Evolutionary conservation across 2,888 invertebrate genomes (phyloP), one percentile per base, ranked within the genome.

Genomic region (Hirtodrosophila duncani): DNA sequence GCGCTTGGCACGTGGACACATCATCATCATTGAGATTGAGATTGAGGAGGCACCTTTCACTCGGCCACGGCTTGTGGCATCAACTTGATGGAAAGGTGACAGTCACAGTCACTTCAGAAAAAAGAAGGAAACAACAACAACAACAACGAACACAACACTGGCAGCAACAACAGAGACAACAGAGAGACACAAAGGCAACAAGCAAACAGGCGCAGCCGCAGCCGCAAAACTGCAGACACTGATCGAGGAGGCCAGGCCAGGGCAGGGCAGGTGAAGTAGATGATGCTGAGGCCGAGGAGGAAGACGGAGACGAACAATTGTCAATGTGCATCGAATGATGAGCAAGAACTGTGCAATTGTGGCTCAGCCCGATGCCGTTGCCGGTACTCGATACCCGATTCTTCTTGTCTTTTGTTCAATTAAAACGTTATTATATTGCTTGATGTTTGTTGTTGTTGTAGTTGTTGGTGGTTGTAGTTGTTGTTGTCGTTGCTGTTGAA

Each of bases 381-480:
- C 48, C 37, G 45, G 48, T 24, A 49, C 38, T 42, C 31, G 41
- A 8, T 34, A n/a, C n/a, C 18, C 10, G 26, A 20, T 46, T 42
- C 27, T 30, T 30, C 8, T 24, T 46, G 59, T 46, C 64, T 77
- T 80, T 71, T 79, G 66, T 81, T 81, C 83, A 78, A 78, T 78
- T 82, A 78, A 82, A 81, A 78, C 60, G 77, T 75, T 78, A 75
- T 81, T 78, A 82, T 74, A n/a, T n/a, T n/a, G n/a, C n/a, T n/a
- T n/a, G n/a, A n/a, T 71, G 80, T 81, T 53, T 77, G 52, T 36
- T 56, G n/a, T 63, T 37, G 39, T 31, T 43, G 20, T 41, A n/a
- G n/a, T n/a, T n/a, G n/a, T n/a, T n/a, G n/a, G n/a, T n/a, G n/a
- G 39, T 38, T 39, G 27, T 20, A 2, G 18, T 8, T 37, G 23